These are phyloP conservation scores for Orius insidiosus DNA, from an alignment of 1,140 invertebrate species.

Conservation along the genomic window DNA sequence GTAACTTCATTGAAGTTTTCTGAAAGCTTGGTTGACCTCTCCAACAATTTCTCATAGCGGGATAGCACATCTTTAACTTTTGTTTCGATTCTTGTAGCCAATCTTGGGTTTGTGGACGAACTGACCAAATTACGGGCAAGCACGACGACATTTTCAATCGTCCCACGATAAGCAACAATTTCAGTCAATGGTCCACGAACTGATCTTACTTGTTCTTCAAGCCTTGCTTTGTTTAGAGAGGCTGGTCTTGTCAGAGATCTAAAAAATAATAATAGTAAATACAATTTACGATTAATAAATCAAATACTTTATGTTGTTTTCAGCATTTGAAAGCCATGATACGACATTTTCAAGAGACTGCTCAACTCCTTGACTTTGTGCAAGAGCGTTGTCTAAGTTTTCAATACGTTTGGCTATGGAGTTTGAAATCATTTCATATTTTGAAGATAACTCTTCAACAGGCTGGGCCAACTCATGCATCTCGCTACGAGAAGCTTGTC, in stretches of 20 bases:
- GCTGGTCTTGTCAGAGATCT: conserved; percentile 59
- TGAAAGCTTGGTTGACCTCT: conserved; percentile 57
- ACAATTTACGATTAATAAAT: too few species aligned
- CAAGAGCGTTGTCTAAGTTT: conserved; percentile 68
- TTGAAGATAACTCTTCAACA: conserved; percentile 54
- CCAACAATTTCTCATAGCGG: conserved; percentile 67
- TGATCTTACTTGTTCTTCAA: conserved; percentile 77
- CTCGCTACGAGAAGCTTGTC: conserved; percentile 60
- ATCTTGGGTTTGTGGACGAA: conserved; percentile 63
- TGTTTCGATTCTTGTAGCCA: conserved; percentile 76
- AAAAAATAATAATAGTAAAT: conserved; percentile 14
- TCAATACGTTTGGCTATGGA: conserved; percentile 61
- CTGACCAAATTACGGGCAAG: conserved; percentile 62
- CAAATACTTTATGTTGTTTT: conserved; percentile 59
- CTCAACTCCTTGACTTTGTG: conserved; percentile 87
- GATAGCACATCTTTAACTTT: conserved; percentile 68
- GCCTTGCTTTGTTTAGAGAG: conserved; percentile 68
- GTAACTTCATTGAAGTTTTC: conserved; percentile 70
- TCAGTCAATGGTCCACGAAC: conserved; percentile 64
- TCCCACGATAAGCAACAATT: conserved; percentile 65
- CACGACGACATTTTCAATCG: conserved; percentile 62
- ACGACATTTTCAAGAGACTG: conserved; percentile 75
- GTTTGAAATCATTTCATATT: conserved; percentile 54
- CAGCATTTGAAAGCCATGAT: conserved; percentile 66
- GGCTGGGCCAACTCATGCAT: conserved; percentile 59